phyloP scores from a whole-genome alignment of 1,140 invertebrate species.

The Piezodorus guildinii region DNA sequence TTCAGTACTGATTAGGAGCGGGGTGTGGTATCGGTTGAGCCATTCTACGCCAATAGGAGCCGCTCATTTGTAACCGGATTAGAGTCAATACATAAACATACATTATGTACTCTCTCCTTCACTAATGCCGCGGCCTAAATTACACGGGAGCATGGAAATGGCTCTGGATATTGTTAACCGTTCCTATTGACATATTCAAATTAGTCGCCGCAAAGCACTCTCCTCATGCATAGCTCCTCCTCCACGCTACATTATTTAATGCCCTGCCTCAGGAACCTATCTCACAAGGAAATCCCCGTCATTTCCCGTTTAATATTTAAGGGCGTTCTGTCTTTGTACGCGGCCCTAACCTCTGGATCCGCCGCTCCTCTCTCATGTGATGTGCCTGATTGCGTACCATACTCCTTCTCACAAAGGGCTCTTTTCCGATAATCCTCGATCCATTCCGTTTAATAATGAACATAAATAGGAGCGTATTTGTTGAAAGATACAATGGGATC shows the following conservation, averaged over 20 bases:
- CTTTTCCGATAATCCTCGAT: too few species aligned
- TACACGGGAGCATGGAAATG: neutral
- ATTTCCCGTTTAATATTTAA: constrained; percentile 9
- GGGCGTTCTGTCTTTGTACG: neutral
- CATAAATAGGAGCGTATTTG: too few species aligned
- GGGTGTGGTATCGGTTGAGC: neutral
- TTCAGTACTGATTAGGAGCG: neutral
- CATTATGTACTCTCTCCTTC: neutral
- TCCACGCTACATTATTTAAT: neutral
- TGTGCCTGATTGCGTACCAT: too few species aligned
- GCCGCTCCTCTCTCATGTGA: too few species aligned
- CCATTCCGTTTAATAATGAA: too few species aligned
- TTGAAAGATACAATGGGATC: too few species aligned
- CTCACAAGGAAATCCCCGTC: neutral
- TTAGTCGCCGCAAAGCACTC: neutral
- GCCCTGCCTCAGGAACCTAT: neutral
- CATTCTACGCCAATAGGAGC: neutral
- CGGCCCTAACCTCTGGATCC: too few species aligned
- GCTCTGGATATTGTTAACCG: constrained; percentile 4
- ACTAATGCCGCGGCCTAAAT: neutral
- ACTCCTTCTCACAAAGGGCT: too few species aligned
- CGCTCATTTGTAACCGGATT: neutral
- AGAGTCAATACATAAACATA: constrained; percentile 9
- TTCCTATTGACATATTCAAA: constrained; percentile 6
- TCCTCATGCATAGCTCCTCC: neutral